A percentile compares a stretch with the other conserved stretches of the same genome.
Evolutionary conservation across 2,113 vertebrate genomes (phyloP).

Genomic region (Capreolus pygargus): DNA sequence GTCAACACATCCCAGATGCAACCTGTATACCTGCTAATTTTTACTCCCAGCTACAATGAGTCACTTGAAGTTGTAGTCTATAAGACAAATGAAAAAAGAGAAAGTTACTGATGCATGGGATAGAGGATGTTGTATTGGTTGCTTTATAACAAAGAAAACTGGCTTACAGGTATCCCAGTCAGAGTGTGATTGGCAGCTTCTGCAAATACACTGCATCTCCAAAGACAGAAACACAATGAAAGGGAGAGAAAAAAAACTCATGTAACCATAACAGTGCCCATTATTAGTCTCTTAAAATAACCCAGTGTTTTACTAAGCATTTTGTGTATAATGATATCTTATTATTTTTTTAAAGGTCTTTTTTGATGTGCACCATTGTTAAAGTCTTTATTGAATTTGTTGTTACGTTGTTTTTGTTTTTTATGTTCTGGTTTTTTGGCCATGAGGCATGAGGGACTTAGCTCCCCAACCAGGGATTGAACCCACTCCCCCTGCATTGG

Average conservation of each 20-base stretch:
- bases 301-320: not conserved
- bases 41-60: not conserved
- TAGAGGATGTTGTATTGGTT: not conserved
- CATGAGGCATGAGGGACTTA: not conserved
- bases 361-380: not conserved
- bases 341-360: not conserved
- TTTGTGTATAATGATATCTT: not conserved
- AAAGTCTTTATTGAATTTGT: not conserved
- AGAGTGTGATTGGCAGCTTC: not conserved
- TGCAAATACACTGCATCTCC: not conserved
- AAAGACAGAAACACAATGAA: not conserved
- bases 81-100: not conserved
- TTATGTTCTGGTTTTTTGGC: not conserved
- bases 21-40: not conserved
- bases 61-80: not conserved
- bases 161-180: not conserved
- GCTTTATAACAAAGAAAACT: not conserved
- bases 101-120: not conserved
- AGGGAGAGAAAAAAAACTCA: not conserved
- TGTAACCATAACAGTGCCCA: not conserved
- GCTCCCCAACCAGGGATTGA: not conserved
- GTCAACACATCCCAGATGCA: not conserved
- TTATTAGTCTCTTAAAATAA: constrained; percentile 31
- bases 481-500: not conserved
- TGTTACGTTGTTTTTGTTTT: not conserved